Evolutionary conservation across 2,797 vertebrate species (phyloP).

Genomic region (Chaetophractus vellerosus): DNA sequence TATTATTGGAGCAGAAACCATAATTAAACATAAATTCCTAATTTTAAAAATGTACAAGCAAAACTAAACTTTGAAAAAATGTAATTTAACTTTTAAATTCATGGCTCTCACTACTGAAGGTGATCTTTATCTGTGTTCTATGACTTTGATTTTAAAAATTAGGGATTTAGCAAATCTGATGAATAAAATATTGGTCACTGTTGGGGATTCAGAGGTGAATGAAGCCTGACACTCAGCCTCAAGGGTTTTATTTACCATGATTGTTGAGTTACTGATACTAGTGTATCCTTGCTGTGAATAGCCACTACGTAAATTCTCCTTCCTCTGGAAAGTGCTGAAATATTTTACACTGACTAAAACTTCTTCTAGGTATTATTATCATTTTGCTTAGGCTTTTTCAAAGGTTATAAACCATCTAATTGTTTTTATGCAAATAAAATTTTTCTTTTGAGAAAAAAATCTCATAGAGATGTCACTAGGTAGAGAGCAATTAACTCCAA

Average conservation of each 20-base stretch:
- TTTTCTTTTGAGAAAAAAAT: conserved; percentile 55
- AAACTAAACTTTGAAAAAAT: background rate
- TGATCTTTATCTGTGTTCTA: background rate
- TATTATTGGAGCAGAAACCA: background rate
- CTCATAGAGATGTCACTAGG: conserved; percentile 43
- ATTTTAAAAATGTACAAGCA: background rate
- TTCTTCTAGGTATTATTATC: background rate
- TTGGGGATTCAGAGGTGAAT: background rate
- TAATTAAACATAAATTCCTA: conserved; percentile 42
- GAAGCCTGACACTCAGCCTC: background rate
- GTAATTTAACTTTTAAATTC: conserved; percentile 11
- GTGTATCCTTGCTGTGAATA: background rate
- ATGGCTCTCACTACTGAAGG: background rate
- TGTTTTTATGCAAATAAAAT: conserved; percentile 65
- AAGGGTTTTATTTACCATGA: background rate
- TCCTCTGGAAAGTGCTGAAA: background rate
- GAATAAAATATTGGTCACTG: background rate
- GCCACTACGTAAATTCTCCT: background rate
- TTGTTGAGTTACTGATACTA: background rate
- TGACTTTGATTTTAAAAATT: background rate
- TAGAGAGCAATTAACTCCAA: conserved; percentile 70
- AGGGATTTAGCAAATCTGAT: background rate
- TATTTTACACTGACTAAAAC: background rate
- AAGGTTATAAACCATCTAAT: background rate
- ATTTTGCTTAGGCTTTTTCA: background rate